Evolutionary conservation across 2,113 vertebrate genomes (phyloP).

Genomic region (Cynopterus brachyotis): DNA sequence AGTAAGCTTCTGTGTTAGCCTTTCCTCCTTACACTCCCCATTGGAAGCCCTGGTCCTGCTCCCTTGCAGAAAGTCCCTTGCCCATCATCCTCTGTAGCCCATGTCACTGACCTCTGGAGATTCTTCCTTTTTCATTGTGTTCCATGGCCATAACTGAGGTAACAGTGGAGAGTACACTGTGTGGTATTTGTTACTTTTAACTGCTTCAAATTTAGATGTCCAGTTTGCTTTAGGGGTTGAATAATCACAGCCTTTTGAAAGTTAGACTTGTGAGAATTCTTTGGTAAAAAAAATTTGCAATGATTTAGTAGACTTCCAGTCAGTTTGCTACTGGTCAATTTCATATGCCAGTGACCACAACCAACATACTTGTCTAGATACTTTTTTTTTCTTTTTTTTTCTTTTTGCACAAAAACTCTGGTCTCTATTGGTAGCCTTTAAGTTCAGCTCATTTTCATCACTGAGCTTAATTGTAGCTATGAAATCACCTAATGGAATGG

Average conservation of each 20-base stretch:
- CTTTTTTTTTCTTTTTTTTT: background rate
- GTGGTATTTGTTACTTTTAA: background rate
- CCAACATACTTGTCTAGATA: background rate
- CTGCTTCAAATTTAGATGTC: background rate
- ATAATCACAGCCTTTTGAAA: background rate
- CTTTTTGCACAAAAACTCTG: background rate
- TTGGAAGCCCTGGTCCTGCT: background rate
- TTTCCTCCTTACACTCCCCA: background rate
- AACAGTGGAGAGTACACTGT: background rate
- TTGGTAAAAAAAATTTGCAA: background rate
- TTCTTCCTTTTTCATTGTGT: background rate
- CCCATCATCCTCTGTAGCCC: background rate
- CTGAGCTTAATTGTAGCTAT: background rate
- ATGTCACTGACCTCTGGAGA: background rate
- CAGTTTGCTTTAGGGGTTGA: background rate
- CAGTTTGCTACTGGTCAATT: background rate
- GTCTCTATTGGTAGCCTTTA: background rate
- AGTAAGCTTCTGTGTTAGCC: background rate
- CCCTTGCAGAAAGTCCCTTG: background rate
- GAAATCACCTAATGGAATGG: background rate
- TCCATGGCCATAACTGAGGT: background rate
- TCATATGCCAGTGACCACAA: background rate
- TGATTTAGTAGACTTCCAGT: background rate
- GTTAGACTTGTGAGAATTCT: background rate
- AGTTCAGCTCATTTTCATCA: background rate